Evolutionary conservation across 2,888 invertebrate species (phyloP), one percentile per base, ranked within the genome.

Genomic region (Tinea semifulvella): DNA sequence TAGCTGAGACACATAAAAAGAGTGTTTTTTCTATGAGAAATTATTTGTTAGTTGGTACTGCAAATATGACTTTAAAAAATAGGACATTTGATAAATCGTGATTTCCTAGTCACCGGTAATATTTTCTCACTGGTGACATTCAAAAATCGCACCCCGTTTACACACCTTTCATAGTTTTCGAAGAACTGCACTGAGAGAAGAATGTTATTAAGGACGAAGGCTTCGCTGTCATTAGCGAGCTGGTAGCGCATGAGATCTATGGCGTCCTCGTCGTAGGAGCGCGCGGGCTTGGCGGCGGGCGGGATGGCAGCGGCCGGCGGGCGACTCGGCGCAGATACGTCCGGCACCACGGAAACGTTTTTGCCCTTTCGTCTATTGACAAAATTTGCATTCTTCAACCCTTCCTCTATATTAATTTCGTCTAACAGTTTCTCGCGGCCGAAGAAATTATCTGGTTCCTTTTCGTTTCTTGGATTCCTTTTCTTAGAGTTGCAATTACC

Each of bases 181-280:
- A 91, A 91, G 70, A 93, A 92, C 68, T 92, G 90, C 16, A 90
- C 80, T 10, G 87, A 86, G 62, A 92, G 81, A 45, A 91, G 76
- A 46, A 91, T 83, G 61, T 92, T 90, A 61, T 93, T 92, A 8
- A 92, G 66, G 7, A 92, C 70, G 63, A 93, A 93, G 2, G 84
- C 79, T 56, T 90, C 85, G 4, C 88, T 82, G 52, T 88, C 84
- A 4, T 79, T 76, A 36, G 79, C 68, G 11, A 89, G 76, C 56
- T 87, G 84, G 54, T 82, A 74, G 52, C 83, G 72, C 79, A 91
- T 73, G 36, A 74, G 72, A 38, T 76, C 63, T 46, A 87, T 65
- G 42, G 85, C 76, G 48, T 80, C 79, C 44, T 84, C 81, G 51
- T 85, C 84, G 50, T 80, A 81, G 46, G 72, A 66, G 40, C 68